A percentile compares a stretch with the other conserved stretches of the same genome.
phyloP scores from a whole-genome alignment of 2,113 vertebrate genomes.

The Globicephala melas region DNA sequence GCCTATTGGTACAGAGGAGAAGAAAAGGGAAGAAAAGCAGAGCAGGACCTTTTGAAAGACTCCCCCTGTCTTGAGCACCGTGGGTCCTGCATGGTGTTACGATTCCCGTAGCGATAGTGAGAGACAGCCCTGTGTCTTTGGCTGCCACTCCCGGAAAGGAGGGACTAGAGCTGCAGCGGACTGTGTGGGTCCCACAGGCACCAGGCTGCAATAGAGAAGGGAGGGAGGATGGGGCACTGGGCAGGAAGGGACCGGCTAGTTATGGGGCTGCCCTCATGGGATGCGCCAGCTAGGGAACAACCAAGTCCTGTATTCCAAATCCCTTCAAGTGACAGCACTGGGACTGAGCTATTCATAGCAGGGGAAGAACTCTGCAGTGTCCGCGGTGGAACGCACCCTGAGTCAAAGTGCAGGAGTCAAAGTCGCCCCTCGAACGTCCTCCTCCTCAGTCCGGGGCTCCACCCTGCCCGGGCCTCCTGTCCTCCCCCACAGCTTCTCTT shows the following conservation, averaged over 20 bases:
- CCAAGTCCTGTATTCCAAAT: accelerated
- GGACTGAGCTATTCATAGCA: background rate
- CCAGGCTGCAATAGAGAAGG: background rate
- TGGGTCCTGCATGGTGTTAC: background rate
- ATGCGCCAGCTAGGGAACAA: accelerated
- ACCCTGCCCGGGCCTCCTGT: accelerated
- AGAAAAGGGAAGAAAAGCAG: background rate
- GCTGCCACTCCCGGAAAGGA: background rate
- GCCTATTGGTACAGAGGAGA: background rate
- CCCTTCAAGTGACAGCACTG: background rate
- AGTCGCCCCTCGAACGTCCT: background rate
- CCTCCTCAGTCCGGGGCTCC: background rate
- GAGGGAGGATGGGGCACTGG: background rate
- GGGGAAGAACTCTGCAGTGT: background rate
- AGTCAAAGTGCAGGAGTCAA: too few relatives aligned
- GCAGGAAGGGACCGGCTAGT: background rate
- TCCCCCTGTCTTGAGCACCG: background rate
- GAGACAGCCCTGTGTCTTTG: background rate
- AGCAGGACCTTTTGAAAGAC: background rate
- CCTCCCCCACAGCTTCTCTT: background rate
- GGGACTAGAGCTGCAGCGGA: background rate
- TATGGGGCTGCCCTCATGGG: background rate
- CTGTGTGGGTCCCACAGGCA: background rate
- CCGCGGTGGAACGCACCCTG: background rate
- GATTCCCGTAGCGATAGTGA: background rate